These are phyloP conservation scores for Athalia cordata DNA, from an alignment of 2,888 invertebrate genomes.

Conservation along the genomic window DNA sequence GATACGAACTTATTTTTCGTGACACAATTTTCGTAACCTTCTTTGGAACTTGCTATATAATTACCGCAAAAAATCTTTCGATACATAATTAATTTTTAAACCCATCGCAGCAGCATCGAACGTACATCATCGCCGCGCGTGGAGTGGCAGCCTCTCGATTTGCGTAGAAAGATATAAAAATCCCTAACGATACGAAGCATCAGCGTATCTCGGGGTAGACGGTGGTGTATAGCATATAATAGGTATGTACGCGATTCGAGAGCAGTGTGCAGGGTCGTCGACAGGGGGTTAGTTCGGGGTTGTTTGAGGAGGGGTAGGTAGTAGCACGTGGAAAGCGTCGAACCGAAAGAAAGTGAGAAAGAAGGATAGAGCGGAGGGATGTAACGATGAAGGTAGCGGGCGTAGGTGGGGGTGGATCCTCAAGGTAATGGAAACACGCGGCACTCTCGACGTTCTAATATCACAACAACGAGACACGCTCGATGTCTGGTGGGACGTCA, in stretches of 20 bases:
- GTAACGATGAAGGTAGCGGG: not conserved
- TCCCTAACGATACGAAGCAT: conserved; percentile 41
- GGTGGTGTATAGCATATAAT: not conserved
- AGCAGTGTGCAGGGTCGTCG: not conserved
- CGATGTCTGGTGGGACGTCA: not conserved
- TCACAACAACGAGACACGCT: conserved; percentile 2
- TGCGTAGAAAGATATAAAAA: conserved; percentile 14
- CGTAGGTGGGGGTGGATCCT: conserved; percentile 18
- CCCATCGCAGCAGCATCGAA: not conserved
- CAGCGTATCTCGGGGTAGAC: conserved; percentile 29
- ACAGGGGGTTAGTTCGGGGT: not conserved
- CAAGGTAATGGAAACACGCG: conserved; percentile 40
- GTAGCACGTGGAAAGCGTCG: not conserved
- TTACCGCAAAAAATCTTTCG: not conserved
- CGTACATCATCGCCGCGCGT: not conserved
- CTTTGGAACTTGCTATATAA: not conserved
- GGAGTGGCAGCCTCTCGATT: conserved; percentile 1
- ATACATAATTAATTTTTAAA: no score
- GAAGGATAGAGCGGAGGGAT: not conserved
- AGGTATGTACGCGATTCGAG: no score
- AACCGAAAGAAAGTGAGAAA: conserved; percentile 7
- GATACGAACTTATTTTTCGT: not conserved
- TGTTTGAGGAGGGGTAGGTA: no score
- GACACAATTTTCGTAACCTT: not conserved
- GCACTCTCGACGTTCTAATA: conserved; percentile 39